phyloP scores from a whole-genome alignment of 2,888 invertebrate genomes.

The Spodoptera exigua region DNA sequence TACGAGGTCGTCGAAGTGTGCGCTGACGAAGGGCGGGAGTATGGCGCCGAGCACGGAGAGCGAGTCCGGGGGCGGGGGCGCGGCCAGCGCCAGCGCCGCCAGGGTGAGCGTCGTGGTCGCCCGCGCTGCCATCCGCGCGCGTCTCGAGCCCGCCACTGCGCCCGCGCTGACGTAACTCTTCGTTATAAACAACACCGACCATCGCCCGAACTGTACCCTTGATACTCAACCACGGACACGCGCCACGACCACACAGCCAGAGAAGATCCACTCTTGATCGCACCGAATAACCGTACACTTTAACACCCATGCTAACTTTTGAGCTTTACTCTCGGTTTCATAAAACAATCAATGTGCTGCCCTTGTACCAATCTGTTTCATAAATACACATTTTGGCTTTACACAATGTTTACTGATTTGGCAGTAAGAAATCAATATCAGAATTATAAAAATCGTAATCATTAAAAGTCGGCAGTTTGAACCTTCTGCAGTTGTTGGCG shows the following conservation, averaged over 20 bases:
- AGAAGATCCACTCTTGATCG: constrained; percentile 44
- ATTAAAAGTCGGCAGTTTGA: not conserved
- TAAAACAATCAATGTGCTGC: no score
- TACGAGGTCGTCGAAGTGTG: constrained; percentile 68
- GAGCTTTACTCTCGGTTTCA: no score
- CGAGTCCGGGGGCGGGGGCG: constrained; percentile 49
- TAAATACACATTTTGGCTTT: not conserved
- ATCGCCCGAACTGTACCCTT: constrained; percentile 45
- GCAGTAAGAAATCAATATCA: no score
- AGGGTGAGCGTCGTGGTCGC: constrained; percentile 19
- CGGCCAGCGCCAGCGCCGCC: constrained; percentile 25
- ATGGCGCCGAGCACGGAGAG: constrained; percentile 61
- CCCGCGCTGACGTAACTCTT: constrained; percentile 57
- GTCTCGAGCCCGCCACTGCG: constrained; percentile 58
- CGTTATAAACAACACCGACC: constrained; percentile 59
- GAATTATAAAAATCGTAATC: no score
- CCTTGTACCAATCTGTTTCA: no score
- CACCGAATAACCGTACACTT: not conserved
- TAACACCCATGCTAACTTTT: no score
- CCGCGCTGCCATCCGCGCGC: constrained; percentile 40
- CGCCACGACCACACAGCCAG: constrained; percentile 10
- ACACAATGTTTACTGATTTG: not conserved
- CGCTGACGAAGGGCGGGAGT: constrained; percentile 64
- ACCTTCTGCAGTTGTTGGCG: constrained; percentile 23
- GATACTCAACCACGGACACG: constrained; percentile 49